A percentile compares a stretch with the other conserved stretches of the same genome.
These are phyloP conservation scores for Phalacrocorax aristotelis DNA, from an alignment of 2,113 vertebrate species.

Conservation along the genomic window DNA sequence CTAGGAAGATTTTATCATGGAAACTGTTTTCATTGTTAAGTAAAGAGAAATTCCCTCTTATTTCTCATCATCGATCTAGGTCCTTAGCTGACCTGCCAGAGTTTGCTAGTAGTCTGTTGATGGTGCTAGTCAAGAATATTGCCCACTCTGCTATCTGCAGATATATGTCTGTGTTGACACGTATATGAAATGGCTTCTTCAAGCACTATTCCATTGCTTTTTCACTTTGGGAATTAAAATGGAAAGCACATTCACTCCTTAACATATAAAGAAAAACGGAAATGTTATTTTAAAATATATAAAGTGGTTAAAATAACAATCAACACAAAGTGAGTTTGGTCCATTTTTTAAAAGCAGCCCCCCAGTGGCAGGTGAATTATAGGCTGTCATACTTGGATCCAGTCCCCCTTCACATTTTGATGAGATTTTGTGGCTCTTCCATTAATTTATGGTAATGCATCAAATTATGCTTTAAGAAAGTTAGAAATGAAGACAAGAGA, in stretches of 20 bases:
- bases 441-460: constrained; percentile 16
- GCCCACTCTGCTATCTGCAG: neutral
- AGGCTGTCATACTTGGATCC: neutral
- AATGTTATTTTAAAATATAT: constrained; percentile 1
- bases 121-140: neutral
- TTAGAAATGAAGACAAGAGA: constrained; percentile 20
- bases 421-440: neutral
- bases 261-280: neutral
- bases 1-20: neutral
- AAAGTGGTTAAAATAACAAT: neutral
- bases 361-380: neutral
- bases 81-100: neutral
- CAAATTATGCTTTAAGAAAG: constrained; percentile 27
- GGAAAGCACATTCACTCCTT: neutral
- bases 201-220: neutral
- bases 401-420: neutral
- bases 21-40: neutral
- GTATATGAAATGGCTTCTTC: neutral
- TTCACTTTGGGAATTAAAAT: constrained; percentile 7
- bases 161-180: neutral
- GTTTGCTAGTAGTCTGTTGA: neutral
- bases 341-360: neutral
- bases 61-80: neutral
- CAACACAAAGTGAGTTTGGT: neutral
- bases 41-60: neutral